A percentile compares a stretch with the other conserved stretches of the same genome.
phyloP scores from a whole-genome alignment of 2,113 vertebrate species.

The Scalopus aquaticus region DNA sequence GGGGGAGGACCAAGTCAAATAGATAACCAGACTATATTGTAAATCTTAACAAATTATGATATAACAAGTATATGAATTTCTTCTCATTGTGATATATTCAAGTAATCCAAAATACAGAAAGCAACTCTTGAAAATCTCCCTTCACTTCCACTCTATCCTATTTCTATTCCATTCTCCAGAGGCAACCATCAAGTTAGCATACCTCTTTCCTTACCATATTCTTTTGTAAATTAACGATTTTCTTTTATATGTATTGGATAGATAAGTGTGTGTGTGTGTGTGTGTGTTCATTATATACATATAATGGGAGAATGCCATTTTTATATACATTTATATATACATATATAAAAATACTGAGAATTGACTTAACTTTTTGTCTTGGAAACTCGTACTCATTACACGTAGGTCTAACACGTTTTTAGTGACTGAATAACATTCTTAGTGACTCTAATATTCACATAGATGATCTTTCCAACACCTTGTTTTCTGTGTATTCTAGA shows the following conservation, averaged over 20 bases:
- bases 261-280: no score
- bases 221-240: neutral
- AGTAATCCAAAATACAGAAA: neutral
- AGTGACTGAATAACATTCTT: neutral
- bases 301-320: no score
- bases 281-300: no score
- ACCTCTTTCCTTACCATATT: neutral
- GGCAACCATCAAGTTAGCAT: neutral
- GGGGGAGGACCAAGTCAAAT: neutral
- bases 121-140: neutral
- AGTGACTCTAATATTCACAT: neutral
- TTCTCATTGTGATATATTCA: neutral
- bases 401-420: neutral
- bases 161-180: conserved; percentile 7
- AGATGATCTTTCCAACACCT: neutral
- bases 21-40: neutral
- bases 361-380: neutral
- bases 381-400: neutral
- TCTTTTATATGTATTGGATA: no score
- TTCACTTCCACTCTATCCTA: neutral
- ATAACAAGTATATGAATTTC: neutral
- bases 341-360: no score
- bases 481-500: neutral
- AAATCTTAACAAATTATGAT: neutral
- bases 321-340: no score